These are phyloP conservation scores for Eulemur coronatus DNA, from an alignment of 2,797 vertebrate genomes.

Conservation along the genomic window DNA sequence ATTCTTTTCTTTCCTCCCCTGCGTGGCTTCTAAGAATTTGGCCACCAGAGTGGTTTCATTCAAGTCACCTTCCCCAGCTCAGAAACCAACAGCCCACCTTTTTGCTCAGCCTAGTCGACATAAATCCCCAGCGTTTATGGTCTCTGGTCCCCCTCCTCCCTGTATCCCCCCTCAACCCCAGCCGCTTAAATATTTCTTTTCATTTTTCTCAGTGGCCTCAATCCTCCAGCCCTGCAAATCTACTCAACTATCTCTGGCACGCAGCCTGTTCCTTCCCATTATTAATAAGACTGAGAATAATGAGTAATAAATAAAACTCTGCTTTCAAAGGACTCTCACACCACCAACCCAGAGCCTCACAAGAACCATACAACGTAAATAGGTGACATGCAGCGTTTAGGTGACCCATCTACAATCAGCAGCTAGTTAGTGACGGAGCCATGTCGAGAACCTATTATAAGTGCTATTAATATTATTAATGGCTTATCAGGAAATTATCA, in stretches of 20 bases:
- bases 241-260: constrained; percentile 30
- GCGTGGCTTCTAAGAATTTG: not conserved
- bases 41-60: constrained; percentile 10
- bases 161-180: not conserved
- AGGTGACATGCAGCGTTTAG: not conserved
- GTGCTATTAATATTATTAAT: constrained; percentile 50
- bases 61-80: not conserved
- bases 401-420: not conserved
- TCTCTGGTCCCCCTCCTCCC: not conserved
- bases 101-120: not conserved
- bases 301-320: constrained; percentile 35
- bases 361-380: not conserved
- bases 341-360: not conserved
- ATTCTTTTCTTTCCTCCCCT: not conserved
- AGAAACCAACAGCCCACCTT: not conserved
- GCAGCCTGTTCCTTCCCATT: not conserved
- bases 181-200: not conserved
- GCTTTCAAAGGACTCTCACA: not conserved
- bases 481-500: constrained; percentile 28
- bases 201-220: constrained; percentile 5
- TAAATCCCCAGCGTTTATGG: not conserved
- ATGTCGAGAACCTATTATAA: not conserved
- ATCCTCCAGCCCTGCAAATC: constrained; percentile 24
- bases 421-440: not conserved
- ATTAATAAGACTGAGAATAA: constrained; percentile 57